Base-by-base conservation (phyloP, 2,888 invertebrate species). In the Uropetala carovei region DNA sequence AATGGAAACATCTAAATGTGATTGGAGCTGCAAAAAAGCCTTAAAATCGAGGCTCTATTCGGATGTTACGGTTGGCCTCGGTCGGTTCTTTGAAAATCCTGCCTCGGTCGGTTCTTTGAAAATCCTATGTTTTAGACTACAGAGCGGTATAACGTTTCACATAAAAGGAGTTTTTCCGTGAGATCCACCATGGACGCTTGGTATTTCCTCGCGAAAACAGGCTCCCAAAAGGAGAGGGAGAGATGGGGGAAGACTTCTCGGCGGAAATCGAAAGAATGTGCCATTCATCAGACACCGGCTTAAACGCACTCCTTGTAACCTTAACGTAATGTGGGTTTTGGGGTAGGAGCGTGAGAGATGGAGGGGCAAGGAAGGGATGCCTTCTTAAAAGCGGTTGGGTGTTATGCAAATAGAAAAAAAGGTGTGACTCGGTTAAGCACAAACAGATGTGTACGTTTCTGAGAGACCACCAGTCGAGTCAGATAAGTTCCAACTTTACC, bases 281-380 rank as follows among this genome's bases (percentile, higher is more conserved):
- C 75, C 75, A 75, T 75, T 75, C 75, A 75, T 75, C 75, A 75
- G 75, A 22, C 11, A 10, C 13, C 13, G 27, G 18, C 68, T 68
- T 64, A 68, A 68, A 68, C 68, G 68, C 68, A 22, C 18, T 68
- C n/a, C 68, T 68, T 68, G 68, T 68, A 68, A 68, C 68, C 68
- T 68, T 27, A 27, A 75, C 75, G 75, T 75, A 75, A 75, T 75
- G 68, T 68, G 68, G 68, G 64, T 64, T 64, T 64, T 16, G 64
- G 68, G 68, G 27, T 22, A 22, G 22, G 75, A 68, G 68, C n/a
- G n/a, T 22, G 5, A 43, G 43, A 43, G 43, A 43, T 43, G 43
- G 27, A 75, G 75, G 27, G 75, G 68, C 68, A 10, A 18, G 68
- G 68, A 68, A 5, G 64, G 64, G n/a, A 16, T 64, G 5, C 43